Evolutionary conservation across 2,888 invertebrate species (phyloP).

Genomic region (Lepidocyrtinus sp.): DNA sequence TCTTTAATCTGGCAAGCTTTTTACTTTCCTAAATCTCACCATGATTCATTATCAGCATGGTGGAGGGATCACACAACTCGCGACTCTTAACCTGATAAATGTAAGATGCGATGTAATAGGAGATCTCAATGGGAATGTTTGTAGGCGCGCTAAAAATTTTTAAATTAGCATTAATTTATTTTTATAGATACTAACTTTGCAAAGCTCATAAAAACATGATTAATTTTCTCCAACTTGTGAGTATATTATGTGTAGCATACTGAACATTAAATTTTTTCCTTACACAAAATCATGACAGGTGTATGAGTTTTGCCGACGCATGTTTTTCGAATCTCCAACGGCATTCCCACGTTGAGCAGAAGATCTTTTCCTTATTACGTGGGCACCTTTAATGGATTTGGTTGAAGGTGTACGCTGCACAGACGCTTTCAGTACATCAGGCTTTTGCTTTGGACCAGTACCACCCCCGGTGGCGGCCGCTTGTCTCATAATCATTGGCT

Average conservation of each 20-base stretch:
- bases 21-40: conserved; percentile 37
- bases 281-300: conserved; percentile 54
- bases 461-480: not conserved
- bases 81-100: conserved; percentile 58
- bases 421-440: conserved; percentile 40
- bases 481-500: conserved; percentile 22
- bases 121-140: conserved; percentile 63
- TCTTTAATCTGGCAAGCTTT: not conserved
- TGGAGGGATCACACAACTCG: conserved; percentile 50
- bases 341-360: conserved; percentile 17
- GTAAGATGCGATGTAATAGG: conserved; percentile 61
- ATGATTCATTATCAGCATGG: conserved; percentile 64
- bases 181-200: not conserved
- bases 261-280: not conserved
- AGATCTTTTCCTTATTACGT: conserved; percentile 13
- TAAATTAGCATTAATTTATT: not conserved
- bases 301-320: conserved; percentile 45
- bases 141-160: conserved; percentile 48
- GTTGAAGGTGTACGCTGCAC: conserved; percentile 37
- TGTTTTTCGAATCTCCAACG: not conserved
- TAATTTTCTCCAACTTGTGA: too few relatives aligned
- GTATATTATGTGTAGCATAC: too few relatives aligned
- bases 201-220: too few relatives aligned
- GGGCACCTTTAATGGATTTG: conserved; percentile 23
- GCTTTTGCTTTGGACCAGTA: conserved; percentile 16